Evolutionary conservation across 2,797 vertebrate species (phyloP).

Genomic region (Schizothorax lantsangensis): DNA sequence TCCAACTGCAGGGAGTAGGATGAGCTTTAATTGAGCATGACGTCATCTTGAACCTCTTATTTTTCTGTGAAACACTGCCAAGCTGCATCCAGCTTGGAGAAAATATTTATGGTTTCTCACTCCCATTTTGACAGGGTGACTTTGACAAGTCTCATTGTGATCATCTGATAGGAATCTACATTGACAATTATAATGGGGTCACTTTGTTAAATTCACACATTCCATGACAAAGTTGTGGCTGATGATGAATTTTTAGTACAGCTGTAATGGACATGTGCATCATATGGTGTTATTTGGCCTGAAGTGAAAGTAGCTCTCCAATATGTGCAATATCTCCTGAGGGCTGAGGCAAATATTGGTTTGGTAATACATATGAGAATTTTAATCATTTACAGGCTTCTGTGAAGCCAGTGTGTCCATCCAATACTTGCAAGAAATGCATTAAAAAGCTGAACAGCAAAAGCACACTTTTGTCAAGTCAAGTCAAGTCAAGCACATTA

Average conservation of each 20-base stretch:
- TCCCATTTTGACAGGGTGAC: not conserved
- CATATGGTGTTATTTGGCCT: not conserved
- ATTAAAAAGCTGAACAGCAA: not conserved
- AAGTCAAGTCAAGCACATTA: no score
- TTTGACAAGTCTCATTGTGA: not conserved
- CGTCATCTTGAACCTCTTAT: conserved; percentile 13
- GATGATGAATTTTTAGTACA: not conserved
- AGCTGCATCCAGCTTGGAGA: conserved; percentile 11
- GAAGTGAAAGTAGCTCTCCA: not conserved
- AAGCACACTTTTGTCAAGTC: no score
- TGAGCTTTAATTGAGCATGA: conserved; percentile 11
- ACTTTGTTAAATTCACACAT: not conserved
- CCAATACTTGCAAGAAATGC: not conserved
- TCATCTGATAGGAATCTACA: not conserved
- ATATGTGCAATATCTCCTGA: not conserved
- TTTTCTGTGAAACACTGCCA: conserved; percentile 20
- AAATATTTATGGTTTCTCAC: conserved; percentile 1
- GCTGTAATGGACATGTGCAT: not conserved
- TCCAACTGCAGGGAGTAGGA: conserved; percentile 24
- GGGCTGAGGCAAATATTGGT: not conserved
- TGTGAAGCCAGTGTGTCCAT: not conserved
- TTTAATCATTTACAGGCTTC: not conserved
- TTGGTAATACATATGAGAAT: not conserved
- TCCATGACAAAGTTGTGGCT: not conserved
- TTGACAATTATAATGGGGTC: not conserved